These are phyloP conservation scores for Dysidea cf. avara DNA, from an alignment of 37 sponge, comb jelly and placozoan genomes.

Conservation along the genomic window DNA sequence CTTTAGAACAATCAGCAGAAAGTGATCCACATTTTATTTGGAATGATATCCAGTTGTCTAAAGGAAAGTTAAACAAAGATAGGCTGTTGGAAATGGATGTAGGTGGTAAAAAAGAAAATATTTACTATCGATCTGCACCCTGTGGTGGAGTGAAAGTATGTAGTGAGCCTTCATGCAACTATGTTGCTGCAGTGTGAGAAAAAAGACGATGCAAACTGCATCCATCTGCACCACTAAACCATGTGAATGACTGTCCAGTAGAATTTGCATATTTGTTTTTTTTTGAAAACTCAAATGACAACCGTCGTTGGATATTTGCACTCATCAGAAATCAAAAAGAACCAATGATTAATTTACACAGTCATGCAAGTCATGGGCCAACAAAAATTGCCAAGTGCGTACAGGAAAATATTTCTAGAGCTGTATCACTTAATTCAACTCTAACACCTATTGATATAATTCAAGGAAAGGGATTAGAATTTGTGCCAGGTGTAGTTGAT, in stretches of 20 bases:
- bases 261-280: too few relatives aligned
- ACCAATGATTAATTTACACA: neutral
- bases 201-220: conserved; percentile 1
- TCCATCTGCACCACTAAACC: neutral
- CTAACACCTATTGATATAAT: conserved; percentile 24
- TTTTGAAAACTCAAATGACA: neutral
- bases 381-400: conserved; percentile 7
- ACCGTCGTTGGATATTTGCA: conserved; percentile 24
- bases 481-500: conserved; percentile 25
- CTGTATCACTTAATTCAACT: neutral
- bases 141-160: too few relatives aligned
- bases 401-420: conserved; percentile 3
- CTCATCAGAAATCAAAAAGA: conserved; percentile 13
- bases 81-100: too few relatives aligned
- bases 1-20: too few relatives aligned
- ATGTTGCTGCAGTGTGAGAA: too few relatives aligned
- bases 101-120: too few relatives aligned
- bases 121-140: too few relatives aligned
- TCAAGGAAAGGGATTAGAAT: conserved; percentile 22
- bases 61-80: too few relatives aligned
- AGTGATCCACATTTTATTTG: too few relatives aligned
- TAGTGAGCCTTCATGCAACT: too few relatives aligned
- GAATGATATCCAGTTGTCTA: too few relatives aligned
- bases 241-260: conserved; percentile 3
- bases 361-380: conserved; percentile 13